These are phyloP conservation scores for Clarias magur DNA, from an alignment of 2,113 vertebrate species.

Conservation along the genomic window DNA sequence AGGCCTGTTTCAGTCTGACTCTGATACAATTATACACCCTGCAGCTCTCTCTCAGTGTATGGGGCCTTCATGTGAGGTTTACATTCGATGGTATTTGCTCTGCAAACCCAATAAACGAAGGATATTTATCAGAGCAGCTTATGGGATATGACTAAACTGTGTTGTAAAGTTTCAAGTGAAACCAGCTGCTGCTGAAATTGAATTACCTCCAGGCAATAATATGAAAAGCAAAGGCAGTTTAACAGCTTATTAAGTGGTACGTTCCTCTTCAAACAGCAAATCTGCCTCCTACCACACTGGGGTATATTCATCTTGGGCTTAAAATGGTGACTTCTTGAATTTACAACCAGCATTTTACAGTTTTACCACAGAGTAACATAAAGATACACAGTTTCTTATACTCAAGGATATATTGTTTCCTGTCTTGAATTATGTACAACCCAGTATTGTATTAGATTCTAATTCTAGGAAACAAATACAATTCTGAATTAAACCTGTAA, in stretches of 20 bases:
- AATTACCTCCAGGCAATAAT: conserved; percentile 71
- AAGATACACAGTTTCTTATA: background rate
- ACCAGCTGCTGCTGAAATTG: conserved; percentile 76
- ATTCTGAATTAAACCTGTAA: background rate
- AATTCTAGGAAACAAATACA: background rate
- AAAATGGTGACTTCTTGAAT: conserved; percentile 7
- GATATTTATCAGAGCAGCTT: conserved; percentile 77
- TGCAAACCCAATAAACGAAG: conserved; percentile 76
- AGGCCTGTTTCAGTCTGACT: conserved; percentile 5
- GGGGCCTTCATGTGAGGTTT: conserved; percentile 62
- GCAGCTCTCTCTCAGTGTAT: conserved; percentile 51
- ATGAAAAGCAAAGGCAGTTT: conserved; percentile 74
- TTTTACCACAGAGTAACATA: background rate
- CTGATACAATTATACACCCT: conserved; percentile 50
- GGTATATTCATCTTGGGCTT: conserved; percentile 23
- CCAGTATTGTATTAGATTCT: background rate
- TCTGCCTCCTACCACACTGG: conserved; percentile 20
- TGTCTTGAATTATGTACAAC: background rate
- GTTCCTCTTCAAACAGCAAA: conserved; percentile 44
- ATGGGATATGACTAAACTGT: conserved; percentile 70
- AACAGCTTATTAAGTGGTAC: conserved; percentile 68
- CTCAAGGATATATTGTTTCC: background rate
- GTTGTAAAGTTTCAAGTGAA: conserved; percentile 75
- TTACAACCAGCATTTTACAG: background rate
- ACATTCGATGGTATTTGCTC: conserved; percentile 71